Conservation (phyloP, 1,140 invertebrate species). For the Eriocheir sinensis region DNA sequence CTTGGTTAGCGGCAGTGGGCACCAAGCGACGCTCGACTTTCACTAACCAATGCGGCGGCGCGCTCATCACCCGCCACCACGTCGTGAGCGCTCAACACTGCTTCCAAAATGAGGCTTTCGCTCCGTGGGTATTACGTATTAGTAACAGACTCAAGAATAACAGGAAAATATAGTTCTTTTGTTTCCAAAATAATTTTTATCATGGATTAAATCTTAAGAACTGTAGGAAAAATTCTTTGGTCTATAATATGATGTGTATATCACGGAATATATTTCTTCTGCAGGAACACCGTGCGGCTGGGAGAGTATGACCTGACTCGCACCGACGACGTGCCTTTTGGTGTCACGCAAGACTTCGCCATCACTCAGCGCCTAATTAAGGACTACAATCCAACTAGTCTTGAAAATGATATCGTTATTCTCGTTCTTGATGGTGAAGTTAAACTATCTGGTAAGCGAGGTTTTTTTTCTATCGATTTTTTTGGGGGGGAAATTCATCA, state of each 20-base stretch:
- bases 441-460: neutral
- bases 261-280: neutral
- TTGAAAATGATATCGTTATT: constrained; percentile 6
- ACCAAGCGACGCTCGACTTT: neutral
- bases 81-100: neutral
- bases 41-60: neutral
- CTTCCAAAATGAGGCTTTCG: neutral
- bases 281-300: neutral
- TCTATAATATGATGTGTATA: too few species aligned
- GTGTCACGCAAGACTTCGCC: neutral
- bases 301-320: neutral
- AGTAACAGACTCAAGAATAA: too few species aligned
- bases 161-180: too few species aligned
- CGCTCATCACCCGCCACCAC: neutral
- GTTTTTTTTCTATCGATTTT: too few species aligned
- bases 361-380: neutral
- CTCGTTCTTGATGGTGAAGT: neutral
- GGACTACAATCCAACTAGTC: neutral
- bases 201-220: neutral
- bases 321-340: neutral
- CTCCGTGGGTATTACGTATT: neutral
- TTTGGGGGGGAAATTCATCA: too few species aligned
- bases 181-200: too few species aligned
- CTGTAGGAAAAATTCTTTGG: neutral
- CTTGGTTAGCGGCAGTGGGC: neutral